Base-by-base conservation (phyloP, 1,140 invertebrate genomes). In the Octopus sinensis region DNA sequence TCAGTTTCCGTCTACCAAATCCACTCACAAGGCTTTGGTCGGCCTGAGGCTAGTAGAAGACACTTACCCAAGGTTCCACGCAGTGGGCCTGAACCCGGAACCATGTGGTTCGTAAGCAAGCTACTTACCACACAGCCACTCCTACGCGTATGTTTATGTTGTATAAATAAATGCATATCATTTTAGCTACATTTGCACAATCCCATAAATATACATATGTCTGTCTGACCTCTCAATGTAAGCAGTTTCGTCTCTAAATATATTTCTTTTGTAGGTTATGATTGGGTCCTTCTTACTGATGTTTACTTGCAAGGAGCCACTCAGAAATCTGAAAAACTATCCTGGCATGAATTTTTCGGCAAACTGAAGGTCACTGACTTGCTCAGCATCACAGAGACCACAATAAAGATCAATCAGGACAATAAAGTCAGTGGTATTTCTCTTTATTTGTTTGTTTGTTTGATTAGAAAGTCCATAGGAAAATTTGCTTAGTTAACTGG, bases 361-460 rank as follows among this genome's bases (percentile, higher is more conserved):
- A 85, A 87, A 79, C 86, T 90, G 51, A 87, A 88, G 0, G 86
- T 90, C 51, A 84, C 84, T 2, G 86, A 88, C 54, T 88, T 88
- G 77, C 81, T 90, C 51, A 76, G 82, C 51, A 79, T 90, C 6
- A 83, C 78, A 78, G 77, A 82, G 54, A 73, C 75, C 23, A 80
- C 83, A 13, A 78, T 87, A 6, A 82, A 81, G 7, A 62, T 87
- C 7, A 79, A 78, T 5, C 23, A 7, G 71, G 79, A 83, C 43
- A 79, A 83, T 6, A 78, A 86, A 76, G 87, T 88, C 82, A 82
- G 84, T 83, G 71, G 4, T 12, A 7, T 83, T 76, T 9, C 53
- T 4, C 76, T 54, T 30, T 43, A 17, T 9, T 62, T 62, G 1
- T 62, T 62, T 62, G 9, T 62, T 62, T 62, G 17, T 12, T 62